Conservation (phyloP, 1,140 invertebrate genomes). For the Drosophila obscura region DNA sequence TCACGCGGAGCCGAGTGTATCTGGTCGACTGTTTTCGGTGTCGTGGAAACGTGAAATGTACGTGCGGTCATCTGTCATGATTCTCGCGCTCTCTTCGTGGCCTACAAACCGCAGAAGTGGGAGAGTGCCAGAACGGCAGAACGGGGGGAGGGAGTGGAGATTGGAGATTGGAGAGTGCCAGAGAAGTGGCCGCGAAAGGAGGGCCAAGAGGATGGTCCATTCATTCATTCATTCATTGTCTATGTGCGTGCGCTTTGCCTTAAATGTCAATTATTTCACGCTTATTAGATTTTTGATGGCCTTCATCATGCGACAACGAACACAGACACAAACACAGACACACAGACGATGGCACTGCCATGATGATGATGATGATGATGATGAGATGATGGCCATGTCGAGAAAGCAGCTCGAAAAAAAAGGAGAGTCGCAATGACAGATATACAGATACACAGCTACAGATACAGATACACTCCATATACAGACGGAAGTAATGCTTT, state of each 20-base stretch:
- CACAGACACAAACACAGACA: neutral
- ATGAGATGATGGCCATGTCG: slow-evolving; percentile 36
- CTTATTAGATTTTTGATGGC: slow-evolving; percentile 75
- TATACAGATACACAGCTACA: slow-evolving; percentile 2
- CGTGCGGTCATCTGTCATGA: slow-evolving; percentile 81
- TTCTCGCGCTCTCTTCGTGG: slow-evolving; percentile 54
- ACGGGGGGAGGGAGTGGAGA: no score
- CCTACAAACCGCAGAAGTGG: slow-evolving; percentile 53
- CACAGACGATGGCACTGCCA: neutral
- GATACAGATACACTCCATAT: slow-evolving; percentile 23
- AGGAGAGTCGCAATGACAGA: slow-evolving; percentile 48
- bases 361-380: slow-evolving; percentile 45
- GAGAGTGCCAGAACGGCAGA: neutral
- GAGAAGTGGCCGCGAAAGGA: neutral
- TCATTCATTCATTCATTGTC: slow-evolving; percentile 53
- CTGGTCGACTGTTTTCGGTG: slow-evolving; percentile 7
- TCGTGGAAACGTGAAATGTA: slow-evolving; percentile 64
- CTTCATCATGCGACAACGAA: slow-evolving; percentile 48
- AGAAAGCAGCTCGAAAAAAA: slow-evolving; percentile 55
- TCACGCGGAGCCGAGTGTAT: no score
- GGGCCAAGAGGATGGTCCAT: slow-evolving; percentile 15
- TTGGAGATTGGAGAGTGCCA: slow-evolving; percentile 10
- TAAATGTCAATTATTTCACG: slow-evolving; percentile 82
- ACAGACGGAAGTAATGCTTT: slow-evolving; percentile 44
- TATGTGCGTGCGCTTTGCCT: slow-evolving; percentile 76